A percentile compares a stretch with the other conserved stretches of the same genome.
Evolutionary conservation across 2,797 vertebrate species (phyloP).

Genomic region (Cryptoprocta ferox): DNA sequence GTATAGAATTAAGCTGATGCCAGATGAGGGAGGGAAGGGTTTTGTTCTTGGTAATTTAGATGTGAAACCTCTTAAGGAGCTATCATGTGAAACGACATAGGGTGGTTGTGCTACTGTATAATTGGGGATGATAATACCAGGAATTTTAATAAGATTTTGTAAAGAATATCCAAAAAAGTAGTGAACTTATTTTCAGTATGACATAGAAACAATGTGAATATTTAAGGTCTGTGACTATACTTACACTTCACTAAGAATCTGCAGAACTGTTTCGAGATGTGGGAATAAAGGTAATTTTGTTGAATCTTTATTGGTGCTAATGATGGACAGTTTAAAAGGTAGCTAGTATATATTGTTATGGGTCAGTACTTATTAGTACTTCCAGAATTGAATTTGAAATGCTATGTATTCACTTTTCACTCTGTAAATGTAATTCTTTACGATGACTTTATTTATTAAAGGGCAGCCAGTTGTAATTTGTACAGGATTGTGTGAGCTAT

Average conservation of each 20-base stretch:
- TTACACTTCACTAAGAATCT: slow-evolving; percentile 64
- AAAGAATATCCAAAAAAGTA: slow-evolving; percentile 79
- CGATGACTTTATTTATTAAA: slow-evolving; percentile 85
- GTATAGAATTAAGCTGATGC: slow-evolving; percentile 77
- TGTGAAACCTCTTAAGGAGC: slow-evolving; percentile 78
- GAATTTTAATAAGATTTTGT: slow-evolving; percentile 81
- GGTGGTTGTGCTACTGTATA: slow-evolving; percentile 82
- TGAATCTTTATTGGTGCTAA: slow-evolving; percentile 83
- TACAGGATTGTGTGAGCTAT: slow-evolving; percentile 86
- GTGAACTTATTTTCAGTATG: slow-evolving; percentile 82
- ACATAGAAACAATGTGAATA: slow-evolving; percentile 86
- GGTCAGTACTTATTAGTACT: slow-evolving; percentile 82
- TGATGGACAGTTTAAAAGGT: slow-evolving; percentile 85
- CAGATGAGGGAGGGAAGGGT: slow-evolving; percentile 77
- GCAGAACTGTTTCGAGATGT: slow-evolving; percentile 83
- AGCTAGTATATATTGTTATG: slow-evolving; percentile 85
- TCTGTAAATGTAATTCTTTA: slow-evolving; percentile 88
- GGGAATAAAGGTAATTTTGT: slow-evolving; percentile 85
- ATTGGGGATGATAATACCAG: slow-evolving; percentile 80
- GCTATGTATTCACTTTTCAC: slow-evolving; percentile 85
- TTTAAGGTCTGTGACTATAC: slow-evolving; percentile 82
- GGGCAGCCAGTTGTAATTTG: slow-evolving; percentile 85
- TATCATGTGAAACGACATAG: slow-evolving; percentile 80
- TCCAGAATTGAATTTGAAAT: slow-evolving; percentile 84
- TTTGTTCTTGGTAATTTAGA: slow-evolving; percentile 80